Base-by-base conservation (phyloP, 2,113 vertebrate species). In the Calyptomena viridis region DNA sequence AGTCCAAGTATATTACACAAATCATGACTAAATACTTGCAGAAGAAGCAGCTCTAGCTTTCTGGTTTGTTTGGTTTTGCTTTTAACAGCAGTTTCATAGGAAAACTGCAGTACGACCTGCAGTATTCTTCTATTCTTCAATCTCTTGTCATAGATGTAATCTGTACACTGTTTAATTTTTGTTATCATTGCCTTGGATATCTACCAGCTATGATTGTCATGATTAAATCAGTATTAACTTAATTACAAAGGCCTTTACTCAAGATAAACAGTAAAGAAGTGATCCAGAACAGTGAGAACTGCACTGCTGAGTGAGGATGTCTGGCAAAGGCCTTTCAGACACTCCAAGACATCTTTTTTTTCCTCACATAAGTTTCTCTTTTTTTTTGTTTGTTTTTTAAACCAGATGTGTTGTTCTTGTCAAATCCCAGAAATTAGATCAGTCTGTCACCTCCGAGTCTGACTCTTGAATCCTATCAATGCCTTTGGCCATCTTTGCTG, bases 161-260 rank as follows among this genome's bases (percentile, higher is more conserved):
- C 89, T 93, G 74, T 76, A 82, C 84, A 62, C 66, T 25, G 71
- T 76, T 90, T 89, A 84, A 93, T 93, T 94, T 87, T 93, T 84
- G 60, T 91, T 95, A 76, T 96, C 91, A 68, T 96, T 95, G 78
- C 25, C 92, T 94, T 97, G 94, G 84, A 86, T 95, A 96, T 92
- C 93, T 96, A 82, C 89, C 87, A 94, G 72, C 88, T 87, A 95
- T 92, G 78, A 93, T 71, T 93, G 90, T 90, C 72, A 81, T 93
- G 93, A 96, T 94, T 97, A 89, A 96, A 96, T 97, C 95, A 97
- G 84, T 81, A 97, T 92, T 97, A 84, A 96, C 92, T 80, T 96
- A 94, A 97, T 97, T 96, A 96, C 84, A 90, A 76, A 94, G 69
- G 56, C n/a, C 81, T 96, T 94, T 95, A 79, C 84, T 91, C 71